Evolutionary conservation across 2,797 vertebrate genomes (phyloP), one percentile per base, ranked within the genome.

Genomic region (Lepus townsendii): DNA sequence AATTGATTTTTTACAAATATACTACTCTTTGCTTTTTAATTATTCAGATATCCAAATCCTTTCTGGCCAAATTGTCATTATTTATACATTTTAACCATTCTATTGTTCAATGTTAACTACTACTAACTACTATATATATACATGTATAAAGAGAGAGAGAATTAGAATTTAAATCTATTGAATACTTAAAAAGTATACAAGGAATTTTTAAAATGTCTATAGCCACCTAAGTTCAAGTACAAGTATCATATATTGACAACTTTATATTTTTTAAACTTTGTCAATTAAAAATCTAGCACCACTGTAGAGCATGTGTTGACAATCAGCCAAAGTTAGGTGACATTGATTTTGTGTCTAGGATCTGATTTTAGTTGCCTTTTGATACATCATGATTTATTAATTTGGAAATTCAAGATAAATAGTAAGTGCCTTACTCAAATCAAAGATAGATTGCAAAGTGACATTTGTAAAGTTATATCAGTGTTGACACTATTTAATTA

Each of bases 381-480:
- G 47, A 82, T 60, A 24, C 1, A 11, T 94, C 10, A 60, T 57
- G 2, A 60, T 72, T 38, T 79, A 76, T 83, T 86, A 24, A 91
- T 80, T 52, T 71, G 27, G 30, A 76, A 89, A 89, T 78, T 71
- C 63, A 38, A 85, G 72, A 84, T 87, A 69, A 84, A 50, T 75
- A 91, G 62, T 82, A 83, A 2, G 3, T 87, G 17, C 83, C n/a
- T 88, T 26, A 50, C 0, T 50, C 11, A 83, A 95, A 71, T 1
- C 71, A 63, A 94, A 96, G 75, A 32, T 63, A 32, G 71, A 97
- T 83, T 68, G 77, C 22, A 88, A 79, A 91, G 7, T 68, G 54
- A 87, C 20, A 68, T 10, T 3, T 75, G 14, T 77, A 19, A 52
- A 85, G 65, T 84, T 93, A 80, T 26, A 54, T 54, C 26, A 90